Percentiles rank a stretch among this genome's conserved stretches.
Evolutionary conservation across 2,113 vertebrate genomes (phyloP).

Genomic region (Scomber japonicus): DNA sequence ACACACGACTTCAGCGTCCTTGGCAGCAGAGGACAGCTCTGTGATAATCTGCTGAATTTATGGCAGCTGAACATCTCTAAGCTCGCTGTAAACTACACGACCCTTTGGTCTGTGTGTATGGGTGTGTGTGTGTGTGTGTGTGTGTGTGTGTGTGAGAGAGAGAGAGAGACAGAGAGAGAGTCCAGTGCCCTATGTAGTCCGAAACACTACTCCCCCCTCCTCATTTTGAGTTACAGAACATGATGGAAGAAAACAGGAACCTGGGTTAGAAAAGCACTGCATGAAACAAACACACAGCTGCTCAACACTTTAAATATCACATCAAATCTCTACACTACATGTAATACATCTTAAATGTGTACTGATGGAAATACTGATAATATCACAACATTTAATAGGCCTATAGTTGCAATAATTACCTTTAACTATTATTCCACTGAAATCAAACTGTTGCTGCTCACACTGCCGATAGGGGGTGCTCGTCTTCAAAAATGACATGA

Average conservation of each 20-base stretch:
- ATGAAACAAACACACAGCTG: too few relatives aligned
- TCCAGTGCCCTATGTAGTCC: background rate
- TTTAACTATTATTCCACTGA: background rate
- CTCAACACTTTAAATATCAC: too few relatives aligned
- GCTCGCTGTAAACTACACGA: constrained; percentile 5
- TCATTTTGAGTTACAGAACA: too few relatives aligned
- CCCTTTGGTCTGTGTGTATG: constrained; percentile 4
- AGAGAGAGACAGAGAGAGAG: too few relatives aligned
- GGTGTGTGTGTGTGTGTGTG: constrained; percentile 27
- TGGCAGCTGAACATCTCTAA: constrained; percentile 62
- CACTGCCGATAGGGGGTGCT: constrained; percentile 39
- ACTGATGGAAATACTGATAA: too few relatives aligned
- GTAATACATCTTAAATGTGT: too few relatives aligned
- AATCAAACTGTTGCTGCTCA: background rate
- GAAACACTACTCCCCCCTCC: background rate
- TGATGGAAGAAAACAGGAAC: too few relatives aligned
- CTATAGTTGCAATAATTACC: too few relatives aligned
- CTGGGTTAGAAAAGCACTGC: too few relatives aligned
- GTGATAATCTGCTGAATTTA: constrained; percentile 63
- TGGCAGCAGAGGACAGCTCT: constrained; percentile 53
- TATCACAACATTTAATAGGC: too few relatives aligned
- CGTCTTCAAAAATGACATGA: background rate
- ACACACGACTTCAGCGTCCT: constrained; percentile 14
- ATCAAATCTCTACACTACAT: too few relatives aligned
- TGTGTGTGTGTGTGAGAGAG: background rate